A percentile compares a stretch with the other conserved stretches of the same genome.
These are phyloP conservation scores for Delichon dasypus DNA, from an alignment of 2,797 vertebrate species.

Conservation along the genomic window DNA sequence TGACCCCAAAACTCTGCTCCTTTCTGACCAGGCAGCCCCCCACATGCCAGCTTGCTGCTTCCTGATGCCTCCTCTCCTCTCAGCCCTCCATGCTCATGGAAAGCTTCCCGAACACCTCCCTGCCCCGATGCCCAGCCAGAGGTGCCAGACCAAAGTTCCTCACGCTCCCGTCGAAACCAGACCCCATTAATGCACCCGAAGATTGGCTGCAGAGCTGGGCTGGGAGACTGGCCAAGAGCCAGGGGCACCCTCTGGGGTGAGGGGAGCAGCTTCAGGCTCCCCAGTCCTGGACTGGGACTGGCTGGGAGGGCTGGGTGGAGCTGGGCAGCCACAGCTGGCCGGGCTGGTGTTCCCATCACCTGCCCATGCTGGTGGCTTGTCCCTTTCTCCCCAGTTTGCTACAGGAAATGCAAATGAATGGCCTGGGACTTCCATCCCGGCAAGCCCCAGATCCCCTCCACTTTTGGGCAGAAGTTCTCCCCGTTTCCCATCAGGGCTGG, in stretches of 20 bases:
- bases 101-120: neutral
- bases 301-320: neutral
- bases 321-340: neutral
- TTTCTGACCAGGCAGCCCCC: neutral
- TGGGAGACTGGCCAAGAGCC: neutral
- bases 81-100: neutral
- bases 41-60: neutral
- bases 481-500: rapidly evolving
- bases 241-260: neutral
- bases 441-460: neutral
- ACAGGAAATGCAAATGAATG: neutral
- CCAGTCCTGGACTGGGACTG: rapidly evolving
- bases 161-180: slow-evolving; percentile 33
- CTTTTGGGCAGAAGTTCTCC: neutral
- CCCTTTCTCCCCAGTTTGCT: neutral
- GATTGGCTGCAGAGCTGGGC: slow-evolving; percentile 29
- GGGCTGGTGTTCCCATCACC: neutral
- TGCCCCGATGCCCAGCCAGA: rapidly evolving
- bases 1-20: neutral
- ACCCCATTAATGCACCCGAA: slow-evolving; percentile 46
- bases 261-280: neutral
- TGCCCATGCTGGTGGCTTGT: neutral
- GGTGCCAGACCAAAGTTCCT: neutral
- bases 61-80: neutral
- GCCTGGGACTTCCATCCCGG: neutral